Evolutionary conservation across 2,888 invertebrate species (phyloP).

Genomic region (Drosophila phalerata): DNA sequence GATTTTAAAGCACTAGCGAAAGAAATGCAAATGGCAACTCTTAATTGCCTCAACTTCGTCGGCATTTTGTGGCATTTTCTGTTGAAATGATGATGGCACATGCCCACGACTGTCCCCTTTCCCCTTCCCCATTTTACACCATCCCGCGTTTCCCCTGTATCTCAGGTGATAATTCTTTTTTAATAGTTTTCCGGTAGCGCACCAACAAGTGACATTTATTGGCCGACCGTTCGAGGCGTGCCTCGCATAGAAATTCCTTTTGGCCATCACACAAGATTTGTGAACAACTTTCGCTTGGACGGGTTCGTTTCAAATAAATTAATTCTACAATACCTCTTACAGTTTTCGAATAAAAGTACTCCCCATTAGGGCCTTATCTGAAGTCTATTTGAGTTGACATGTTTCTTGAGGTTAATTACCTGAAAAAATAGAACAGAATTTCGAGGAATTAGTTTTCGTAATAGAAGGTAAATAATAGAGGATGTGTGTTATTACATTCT

Average conservation of each 20-base stretch:
- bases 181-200: constrained; percentile 81
- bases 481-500: neutral
- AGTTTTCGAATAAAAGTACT: constrained; percentile 22
- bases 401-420: constrained; percentile 42
- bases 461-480: neutral
- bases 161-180: constrained; percentile 77
- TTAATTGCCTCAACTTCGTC: constrained; percentile 55
- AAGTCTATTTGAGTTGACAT: constrained; percentile 3
- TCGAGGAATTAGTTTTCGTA: constrained; percentile 17
- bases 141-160: neutral
- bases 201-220: constrained; percentile 79
- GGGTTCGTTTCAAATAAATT: constrained; percentile 43
- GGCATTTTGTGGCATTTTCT: constrained; percentile 44
- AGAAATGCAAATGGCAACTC: too few species aligned
- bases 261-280: constrained; percentile 42
- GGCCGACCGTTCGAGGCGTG: constrained; percentile 56
- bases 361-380: constrained; percentile 27
- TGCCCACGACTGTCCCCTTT: neutral
- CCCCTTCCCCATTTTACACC: neutral
- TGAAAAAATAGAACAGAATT: constrained; percentile 31
- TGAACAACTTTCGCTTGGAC: constrained; percentile 59
- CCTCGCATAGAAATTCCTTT: constrained; percentile 55
- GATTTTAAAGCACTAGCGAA: too few species aligned
- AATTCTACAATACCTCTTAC: constrained; percentile 33
- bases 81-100: constrained; percentile 28